Conservation (phyloP, 2,797 vertebrate species). For the Parauchenoglanis punctatus region DNA sequence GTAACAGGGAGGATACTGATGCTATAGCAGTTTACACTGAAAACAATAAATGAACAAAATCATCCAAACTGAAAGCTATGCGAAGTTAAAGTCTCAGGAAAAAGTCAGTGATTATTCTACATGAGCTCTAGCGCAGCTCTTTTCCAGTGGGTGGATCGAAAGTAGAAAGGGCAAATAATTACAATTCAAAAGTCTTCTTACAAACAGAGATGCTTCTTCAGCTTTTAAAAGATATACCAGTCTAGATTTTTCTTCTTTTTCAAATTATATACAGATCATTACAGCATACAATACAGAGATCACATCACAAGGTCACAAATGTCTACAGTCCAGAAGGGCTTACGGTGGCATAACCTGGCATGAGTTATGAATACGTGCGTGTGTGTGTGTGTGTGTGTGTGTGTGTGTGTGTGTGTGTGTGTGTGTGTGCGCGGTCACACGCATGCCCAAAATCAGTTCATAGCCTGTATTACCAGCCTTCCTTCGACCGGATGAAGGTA, state of each 20-base stretch:
- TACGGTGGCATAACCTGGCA: constrained; percentile 42
- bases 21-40: constrained; percentile 4
- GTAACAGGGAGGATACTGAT: constrained; percentile 4
- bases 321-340: constrained; percentile 50
- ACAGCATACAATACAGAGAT: constrained; percentile 76
- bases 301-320: constrained; percentile 76
- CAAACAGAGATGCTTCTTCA: constrained; percentile 60
- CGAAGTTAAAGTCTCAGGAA: constrained; percentile 25
- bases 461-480: constrained; percentile 94
- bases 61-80: constrained; percentile 43
- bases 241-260: constrained; percentile 55
- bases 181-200: constrained; percentile 59
- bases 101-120: constrained; percentile 35
- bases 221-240: constrained; percentile 67
- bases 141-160: constrained; percentile 30
- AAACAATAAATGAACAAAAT: constrained; percentile 42
- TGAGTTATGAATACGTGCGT: constrained; percentile 54
- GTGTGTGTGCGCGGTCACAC: too few species aligned
- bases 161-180: constrained; percentile 51
- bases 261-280: constrained; percentile 75
- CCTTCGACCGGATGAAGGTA: constrained; percentile 98
- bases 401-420: background rate
- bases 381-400: constrained; percentile 10
- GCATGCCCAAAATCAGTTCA: constrained; percentile 81
- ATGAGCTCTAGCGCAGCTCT: constrained; percentile 24